These are phyloP conservation scores for Creontiades dilutus DNA, from an alignment of 2,888 invertebrate genomes.

Conservation along the genomic window DNA sequence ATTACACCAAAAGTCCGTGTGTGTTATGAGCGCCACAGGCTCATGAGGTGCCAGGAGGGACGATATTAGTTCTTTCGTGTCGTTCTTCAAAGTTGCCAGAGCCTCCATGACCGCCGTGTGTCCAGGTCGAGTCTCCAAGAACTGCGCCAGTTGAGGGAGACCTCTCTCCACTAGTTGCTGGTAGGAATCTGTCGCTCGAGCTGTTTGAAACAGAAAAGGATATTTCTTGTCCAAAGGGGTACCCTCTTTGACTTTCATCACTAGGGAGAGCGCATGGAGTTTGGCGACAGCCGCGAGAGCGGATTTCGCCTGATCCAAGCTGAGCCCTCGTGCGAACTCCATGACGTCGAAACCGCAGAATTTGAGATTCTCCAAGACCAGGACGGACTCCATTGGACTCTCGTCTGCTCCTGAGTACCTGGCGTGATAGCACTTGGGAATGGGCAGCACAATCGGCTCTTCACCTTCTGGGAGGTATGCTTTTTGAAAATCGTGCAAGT, in stretches of 20 bases:
- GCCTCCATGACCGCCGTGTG: conserved; percentile 83
- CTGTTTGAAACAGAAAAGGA: conserved; percentile 88
- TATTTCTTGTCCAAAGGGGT: conserved; percentile 80
- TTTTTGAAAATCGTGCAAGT: conserved; percentile 81
- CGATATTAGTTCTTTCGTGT: conserved; percentile 86
- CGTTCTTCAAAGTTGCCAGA: conserved; percentile 82
- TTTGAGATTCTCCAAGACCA: conserved; percentile 86
- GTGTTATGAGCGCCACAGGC: conserved; percentile 87
- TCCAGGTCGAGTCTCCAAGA: conserved; percentile 84
- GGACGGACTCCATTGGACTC: conserved; percentile 83
- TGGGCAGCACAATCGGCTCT: conserved; percentile 81
- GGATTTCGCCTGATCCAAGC: conserved; percentile 83
- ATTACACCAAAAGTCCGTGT: conserved; percentile 92
- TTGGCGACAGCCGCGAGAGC: conserved; percentile 86
- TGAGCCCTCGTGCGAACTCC: conserved; percentile 85
- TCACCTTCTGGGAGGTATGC: conserved; percentile 78
- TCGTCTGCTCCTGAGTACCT: conserved; percentile 81
- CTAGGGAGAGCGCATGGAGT: conserved; percentile 86
- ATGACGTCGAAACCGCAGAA: conserved; percentile 83
- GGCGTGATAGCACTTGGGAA: conserved; percentile 86
- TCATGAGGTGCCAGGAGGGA: conserved; percentile 86
- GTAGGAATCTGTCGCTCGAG: conserved; percentile 88
- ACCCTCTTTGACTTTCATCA: conserved; percentile 80
- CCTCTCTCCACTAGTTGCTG: conserved; percentile 88
- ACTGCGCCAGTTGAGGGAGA: conserved; percentile 83